A percentile compares a stretch with the other conserved stretches of the same genome.
Evolutionary conservation across 1,140 invertebrate species (phyloP).

Genomic region (Paralvinella palmiformis): DNA sequence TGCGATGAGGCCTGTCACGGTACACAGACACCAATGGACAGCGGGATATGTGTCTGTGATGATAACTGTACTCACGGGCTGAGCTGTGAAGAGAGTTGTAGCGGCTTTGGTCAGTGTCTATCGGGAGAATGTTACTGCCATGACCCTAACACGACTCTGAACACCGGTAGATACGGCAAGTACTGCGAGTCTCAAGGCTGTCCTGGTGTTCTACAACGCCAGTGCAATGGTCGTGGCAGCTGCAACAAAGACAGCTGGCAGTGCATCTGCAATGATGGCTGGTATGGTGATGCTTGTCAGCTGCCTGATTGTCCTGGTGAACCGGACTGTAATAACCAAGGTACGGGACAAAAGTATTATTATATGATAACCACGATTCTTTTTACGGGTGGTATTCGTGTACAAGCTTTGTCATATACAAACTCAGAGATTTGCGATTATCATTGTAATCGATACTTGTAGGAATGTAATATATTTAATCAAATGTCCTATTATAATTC

Average conservation of each 20-base stretch:
- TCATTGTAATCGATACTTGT: too few species aligned
- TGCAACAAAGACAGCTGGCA: neutral
- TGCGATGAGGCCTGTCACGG: conserved; percentile 27
- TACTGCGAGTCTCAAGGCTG: conserved; percentile 9
- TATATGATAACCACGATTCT: neutral
- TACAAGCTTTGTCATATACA: too few species aligned
- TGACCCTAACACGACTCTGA: conserved; percentile 6
- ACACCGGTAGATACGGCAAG: conserved; percentile 11
- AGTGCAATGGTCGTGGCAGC: neutral
- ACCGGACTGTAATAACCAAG: conserved; percentile 24
- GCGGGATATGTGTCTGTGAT: conserved; percentile 25
- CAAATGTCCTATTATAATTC: too few species aligned
- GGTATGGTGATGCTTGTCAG: conserved; percentile 27
- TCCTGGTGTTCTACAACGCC: neutral
- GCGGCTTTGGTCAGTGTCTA: conserved; percentile 19
- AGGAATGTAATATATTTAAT: too few species aligned
- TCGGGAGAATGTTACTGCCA: conserved; percentile 23
- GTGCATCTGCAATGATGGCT: conserved; percentile 22
- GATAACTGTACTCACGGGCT: conserved; percentile 23
- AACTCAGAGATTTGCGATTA: too few species aligned
- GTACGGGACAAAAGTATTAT: neutral
- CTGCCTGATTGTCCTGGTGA: conserved; percentile 27
- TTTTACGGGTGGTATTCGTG: too few species aligned
- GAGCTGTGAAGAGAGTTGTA: conserved; percentile 22
- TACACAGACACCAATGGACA: conserved; percentile 22